A percentile compares a stretch with the other conserved stretches of the same genome.
These are phyloP conservation scores for Progne subis DNA, from an alignment of 2,113 vertebrate species.

Conservation along the genomic window DNA sequence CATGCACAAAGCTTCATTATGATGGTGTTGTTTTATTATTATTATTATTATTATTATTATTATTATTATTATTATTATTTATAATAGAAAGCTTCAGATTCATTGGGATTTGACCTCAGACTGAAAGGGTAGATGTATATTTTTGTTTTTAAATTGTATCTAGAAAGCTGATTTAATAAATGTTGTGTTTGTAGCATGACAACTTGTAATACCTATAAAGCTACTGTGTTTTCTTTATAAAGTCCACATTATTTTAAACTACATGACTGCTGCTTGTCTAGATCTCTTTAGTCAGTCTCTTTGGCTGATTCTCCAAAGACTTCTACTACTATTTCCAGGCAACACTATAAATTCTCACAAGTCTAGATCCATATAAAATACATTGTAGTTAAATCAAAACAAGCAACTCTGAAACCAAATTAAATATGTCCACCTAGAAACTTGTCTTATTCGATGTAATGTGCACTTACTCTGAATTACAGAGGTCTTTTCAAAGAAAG, in stretches of 20 bases:
- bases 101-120: neutral
- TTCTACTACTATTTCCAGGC: neutral
- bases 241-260: neutral
- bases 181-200: neutral
- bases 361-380: neutral
- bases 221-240: neutral
- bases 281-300: neutral
- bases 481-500: neutral
- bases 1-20: neutral
- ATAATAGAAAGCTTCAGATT: neutral
- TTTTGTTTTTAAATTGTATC: neutral
- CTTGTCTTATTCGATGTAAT: neutral
- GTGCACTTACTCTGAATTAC: neutral
- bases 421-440: neutral
- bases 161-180: neutral
- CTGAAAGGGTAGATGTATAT: neutral
- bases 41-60: no score
- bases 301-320: neutral
- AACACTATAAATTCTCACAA: neutral
- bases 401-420: neutral
- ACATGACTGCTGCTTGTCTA: neutral
- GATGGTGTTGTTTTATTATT: neutral
- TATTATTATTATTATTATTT: neutral
- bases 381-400: neutral
- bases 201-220: neutral